phyloP scores from a whole-genome alignment of 2,797 vertebrate species.

The Platalea minor region DNA sequence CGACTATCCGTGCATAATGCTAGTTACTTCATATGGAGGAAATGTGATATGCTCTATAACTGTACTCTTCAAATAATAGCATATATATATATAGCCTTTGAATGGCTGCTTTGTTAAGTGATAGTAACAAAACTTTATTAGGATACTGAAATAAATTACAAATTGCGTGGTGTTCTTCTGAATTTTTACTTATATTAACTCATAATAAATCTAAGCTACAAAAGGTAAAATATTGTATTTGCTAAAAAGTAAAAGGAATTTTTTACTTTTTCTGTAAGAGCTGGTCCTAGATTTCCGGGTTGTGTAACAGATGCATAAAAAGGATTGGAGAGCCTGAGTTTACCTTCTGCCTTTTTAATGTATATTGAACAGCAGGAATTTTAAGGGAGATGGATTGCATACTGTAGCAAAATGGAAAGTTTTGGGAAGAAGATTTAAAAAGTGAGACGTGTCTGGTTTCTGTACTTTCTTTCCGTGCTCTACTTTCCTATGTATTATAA shows the following conservation, averaged over 20 bases:
- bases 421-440: not conserved
- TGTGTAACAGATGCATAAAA: not conserved
- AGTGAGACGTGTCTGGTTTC: not conserved
- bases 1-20: not conserved
- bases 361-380: not conserved
- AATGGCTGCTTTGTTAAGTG: not conserved
- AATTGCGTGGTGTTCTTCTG: not conserved
- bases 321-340: not conserved
- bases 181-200: not conserved
- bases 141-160: not conserved
- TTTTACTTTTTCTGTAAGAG: not conserved
- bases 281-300: not conserved
- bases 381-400: not conserved
- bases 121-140: not conserved
- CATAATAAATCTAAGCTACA: not conserved
- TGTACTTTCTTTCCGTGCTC: not conserved
- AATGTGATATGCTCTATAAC: not conserved
- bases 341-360: not conserved
- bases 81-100: not conserved
- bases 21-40: not conserved
- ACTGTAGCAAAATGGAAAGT: not conserved
- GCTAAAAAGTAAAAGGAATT: not conserved
- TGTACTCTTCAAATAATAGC: not conserved
- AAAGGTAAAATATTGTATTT: not conserved
- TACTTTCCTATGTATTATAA: not conserved